phyloP scores from a whole-genome alignment of 2,888 invertebrate species.

The Drosophila lacicola region DNA sequence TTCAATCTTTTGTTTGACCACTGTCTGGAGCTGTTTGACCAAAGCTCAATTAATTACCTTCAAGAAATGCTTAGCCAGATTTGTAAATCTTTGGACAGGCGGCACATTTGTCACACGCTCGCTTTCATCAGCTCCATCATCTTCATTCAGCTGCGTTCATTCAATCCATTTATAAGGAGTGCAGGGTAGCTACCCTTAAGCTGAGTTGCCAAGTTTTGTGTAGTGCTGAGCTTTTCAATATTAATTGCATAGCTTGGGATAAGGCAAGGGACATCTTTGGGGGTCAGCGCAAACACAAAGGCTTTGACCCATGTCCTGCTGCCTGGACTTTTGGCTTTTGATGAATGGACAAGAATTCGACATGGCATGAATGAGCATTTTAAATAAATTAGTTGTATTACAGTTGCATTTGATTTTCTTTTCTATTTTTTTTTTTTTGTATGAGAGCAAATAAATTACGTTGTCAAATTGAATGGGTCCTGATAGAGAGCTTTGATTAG shows the following conservation, averaged over 20 bases:
- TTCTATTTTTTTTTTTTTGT: background rate
- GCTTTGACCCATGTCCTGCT: constrained; percentile 72
- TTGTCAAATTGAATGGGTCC: constrained; percentile 64
- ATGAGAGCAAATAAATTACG: constrained; percentile 50
- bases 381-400: constrained; percentile 79
- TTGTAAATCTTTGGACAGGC: constrained; percentile 62
- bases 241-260: constrained; percentile 69
- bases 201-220: constrained; percentile 23
- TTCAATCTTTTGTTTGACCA: constrained; percentile 24
- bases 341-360: constrained; percentile 77
- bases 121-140: constrained; percentile 75
- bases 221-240: constrained; percentile 69
- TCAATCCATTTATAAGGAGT: constrained; percentile 14
- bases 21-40: constrained; percentile 16
- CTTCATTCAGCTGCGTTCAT: constrained; percentile 36
- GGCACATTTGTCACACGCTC: constrained; percentile 74
- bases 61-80: constrained; percentile 48
- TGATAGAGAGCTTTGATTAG: constrained; percentile 66
- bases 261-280: constrained; percentile 35
- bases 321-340: constrained; percentile 68
- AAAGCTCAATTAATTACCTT: constrained; percentile 69
- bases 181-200: constrained; percentile 27
- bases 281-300: constrained; percentile 61
- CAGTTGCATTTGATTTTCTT: constrained; percentile 40
- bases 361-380: constrained; percentile 78